These are phyloP conservation scores for Spodoptera exigua DNA, from an alignment of 2,888 invertebrate species.

Conservation along the genomic window DNA sequence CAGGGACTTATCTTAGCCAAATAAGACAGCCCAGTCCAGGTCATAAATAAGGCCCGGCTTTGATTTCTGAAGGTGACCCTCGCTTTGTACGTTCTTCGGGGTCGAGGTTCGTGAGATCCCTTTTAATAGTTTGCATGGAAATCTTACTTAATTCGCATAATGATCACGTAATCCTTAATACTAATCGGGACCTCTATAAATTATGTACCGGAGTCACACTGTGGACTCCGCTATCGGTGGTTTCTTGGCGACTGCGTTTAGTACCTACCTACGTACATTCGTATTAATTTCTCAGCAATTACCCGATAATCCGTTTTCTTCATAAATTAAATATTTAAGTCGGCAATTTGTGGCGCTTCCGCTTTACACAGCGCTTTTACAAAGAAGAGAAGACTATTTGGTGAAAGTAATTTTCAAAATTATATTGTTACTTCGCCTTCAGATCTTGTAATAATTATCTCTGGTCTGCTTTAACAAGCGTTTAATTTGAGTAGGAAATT, in stretches of 20 bases:
- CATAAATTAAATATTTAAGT: slow-evolving; percentile 83
- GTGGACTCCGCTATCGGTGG: slow-evolving; percentile 49
- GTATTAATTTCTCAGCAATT: slow-evolving; percentile 76
- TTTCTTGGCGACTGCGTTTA: slow-evolving; percentile 54
- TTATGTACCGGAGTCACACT: slow-evolving; percentile 65
- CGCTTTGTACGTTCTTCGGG: slow-evolving; percentile 74
- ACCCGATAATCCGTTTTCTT: slow-evolving; percentile 82
- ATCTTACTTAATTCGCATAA: slow-evolving; percentile 83
- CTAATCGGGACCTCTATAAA: slow-evolving; percentile 71
- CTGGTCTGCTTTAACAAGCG: slow-evolving; percentile 82
- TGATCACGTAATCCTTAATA: slow-evolving; percentile 77
- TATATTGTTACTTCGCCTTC: slow-evolving; percentile 84
- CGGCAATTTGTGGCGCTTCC: slow-evolving; percentile 84
- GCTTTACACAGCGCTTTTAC: slow-evolving; percentile 75
- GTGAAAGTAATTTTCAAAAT: slow-evolving; percentile 84
- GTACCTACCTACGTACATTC: slow-evolving; percentile 46
- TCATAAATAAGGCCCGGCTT: slow-evolving; percentile 86
- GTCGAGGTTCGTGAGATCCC: slow-evolving; percentile 77
- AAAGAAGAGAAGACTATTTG: slow-evolving; percentile 80
- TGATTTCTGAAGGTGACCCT: slow-evolving; percentile 86
- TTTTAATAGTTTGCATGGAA: slow-evolving; percentile 83
- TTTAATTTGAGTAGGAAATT: slow-evolving; percentile 82
- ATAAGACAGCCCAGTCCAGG: slow-evolving; percentile 78
- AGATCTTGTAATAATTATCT: slow-evolving; percentile 85
- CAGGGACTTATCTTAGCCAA: slow-evolving; percentile 81